Conservation (phyloP, 2,797 vertebrate genomes). For the Sciurus carolinensis region DNA sequence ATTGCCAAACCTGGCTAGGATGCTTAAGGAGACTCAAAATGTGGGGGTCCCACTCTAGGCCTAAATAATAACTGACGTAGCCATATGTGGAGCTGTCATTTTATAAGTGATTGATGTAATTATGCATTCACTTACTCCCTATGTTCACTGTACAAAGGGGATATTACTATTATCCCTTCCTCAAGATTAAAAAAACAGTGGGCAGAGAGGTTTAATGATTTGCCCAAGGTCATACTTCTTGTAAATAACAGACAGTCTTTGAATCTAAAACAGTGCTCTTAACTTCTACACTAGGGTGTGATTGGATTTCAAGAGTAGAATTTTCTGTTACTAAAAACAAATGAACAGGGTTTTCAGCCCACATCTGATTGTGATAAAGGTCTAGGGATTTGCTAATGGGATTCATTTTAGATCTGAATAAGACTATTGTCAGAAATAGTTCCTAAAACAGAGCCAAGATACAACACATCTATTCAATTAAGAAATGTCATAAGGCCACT, state of each 20-base stretch:
- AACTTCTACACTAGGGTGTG: not conserved
- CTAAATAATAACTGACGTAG: not conserved
- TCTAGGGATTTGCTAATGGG: not conserved
- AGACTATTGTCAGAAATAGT: not conserved
- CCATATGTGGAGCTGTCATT: not conserved
- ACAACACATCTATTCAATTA: not conserved
- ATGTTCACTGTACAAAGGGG: not conserved
- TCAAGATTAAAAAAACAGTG: not conserved
- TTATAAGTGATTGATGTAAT: not conserved
- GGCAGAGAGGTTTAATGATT: not conserved
- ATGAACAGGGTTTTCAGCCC: not conserved
- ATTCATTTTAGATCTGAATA: not conserved
- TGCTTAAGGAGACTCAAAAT: not conserved
- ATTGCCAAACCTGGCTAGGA: not conserved
- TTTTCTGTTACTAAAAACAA: slow-evolving; percentile 2
- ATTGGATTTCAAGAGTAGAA: not conserved
- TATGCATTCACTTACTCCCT: not conserved
- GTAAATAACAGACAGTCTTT: not conserved
- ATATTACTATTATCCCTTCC: not conserved
- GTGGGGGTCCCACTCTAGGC: not conserved
- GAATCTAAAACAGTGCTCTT: not conserved
- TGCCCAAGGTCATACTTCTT: not conserved
- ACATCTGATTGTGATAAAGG: not conserved
- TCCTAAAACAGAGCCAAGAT: not conserved
- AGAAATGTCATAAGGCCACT: not conserved